Evolutionary conservation across 2,797 vertebrate genomes (phyloP).

Genomic region (Orientallactaga sibirica): DNA sequence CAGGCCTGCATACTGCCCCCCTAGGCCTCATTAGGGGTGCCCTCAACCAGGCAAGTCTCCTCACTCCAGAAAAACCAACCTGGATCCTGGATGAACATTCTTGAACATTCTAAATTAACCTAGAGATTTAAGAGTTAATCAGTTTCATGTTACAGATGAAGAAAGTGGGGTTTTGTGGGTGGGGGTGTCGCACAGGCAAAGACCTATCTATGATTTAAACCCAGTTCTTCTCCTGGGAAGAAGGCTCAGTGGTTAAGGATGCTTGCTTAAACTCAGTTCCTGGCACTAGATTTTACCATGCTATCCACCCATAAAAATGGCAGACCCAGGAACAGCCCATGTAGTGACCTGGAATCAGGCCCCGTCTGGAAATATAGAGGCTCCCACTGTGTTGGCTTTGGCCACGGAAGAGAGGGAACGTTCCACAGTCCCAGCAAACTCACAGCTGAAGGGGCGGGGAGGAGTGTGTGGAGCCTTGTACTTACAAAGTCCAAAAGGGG

Average conservation of each 20-base stretch:
- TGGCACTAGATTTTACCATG: background rate
- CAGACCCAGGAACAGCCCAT: background rate
- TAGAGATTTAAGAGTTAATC: background rate
- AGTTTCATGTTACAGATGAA: background rate
- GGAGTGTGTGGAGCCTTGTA: conserved; percentile 61
- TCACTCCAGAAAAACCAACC: background rate
- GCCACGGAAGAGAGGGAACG: conserved; percentile 69
- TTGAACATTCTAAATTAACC: background rate
- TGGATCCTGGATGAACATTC: background rate
- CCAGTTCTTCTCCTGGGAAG: background rate
- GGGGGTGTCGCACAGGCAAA: background rate
- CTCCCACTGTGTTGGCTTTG: conserved; percentile 69
- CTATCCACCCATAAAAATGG: background rate
- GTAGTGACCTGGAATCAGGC: conserved; percentile 6
- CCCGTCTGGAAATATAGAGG: conserved; percentile 64
- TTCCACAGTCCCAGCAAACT: conserved; percentile 49
- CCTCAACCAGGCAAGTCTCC: background rate
- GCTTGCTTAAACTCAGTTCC: background rate
- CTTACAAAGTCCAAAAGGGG: conserved; percentile 73
- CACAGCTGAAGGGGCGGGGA: conserved; percentile 54
- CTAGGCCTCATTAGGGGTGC: background rate
- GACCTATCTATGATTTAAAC: background rate
- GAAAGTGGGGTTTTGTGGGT: background rate
- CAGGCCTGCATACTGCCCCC: background rate
- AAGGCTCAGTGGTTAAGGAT: too few species aligned